phyloP scores from a whole-genome alignment of 2,797 vertebrate species.

The Kryptopterus vitreolus region DNA sequence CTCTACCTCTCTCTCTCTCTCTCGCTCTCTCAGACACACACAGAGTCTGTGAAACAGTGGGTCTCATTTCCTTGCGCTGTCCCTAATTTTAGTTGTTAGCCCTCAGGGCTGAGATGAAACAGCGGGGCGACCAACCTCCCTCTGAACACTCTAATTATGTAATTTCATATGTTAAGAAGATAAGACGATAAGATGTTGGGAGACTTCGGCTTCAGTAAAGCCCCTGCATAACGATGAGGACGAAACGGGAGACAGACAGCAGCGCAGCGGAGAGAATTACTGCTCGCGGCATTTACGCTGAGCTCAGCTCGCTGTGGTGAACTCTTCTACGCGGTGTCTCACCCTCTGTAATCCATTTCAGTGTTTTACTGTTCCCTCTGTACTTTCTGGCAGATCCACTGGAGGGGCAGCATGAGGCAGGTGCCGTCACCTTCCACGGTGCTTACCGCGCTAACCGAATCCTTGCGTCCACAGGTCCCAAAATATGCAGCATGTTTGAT shows the following conservation, averaged over 20 bases:
- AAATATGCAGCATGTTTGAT: not conserved
- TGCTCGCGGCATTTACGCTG: conserved; percentile 24
- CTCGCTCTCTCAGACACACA: not conserved
- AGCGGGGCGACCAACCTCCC: conserved; percentile 30
- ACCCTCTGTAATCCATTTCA: not conserved
- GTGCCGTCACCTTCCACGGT: conserved; percentile 6
- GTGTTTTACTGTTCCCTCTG: not conserved
- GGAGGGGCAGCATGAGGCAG: not conserved
- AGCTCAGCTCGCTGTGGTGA: conserved; percentile 26
- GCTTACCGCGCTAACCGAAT: not conserved
- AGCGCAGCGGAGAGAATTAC: conserved; percentile 13
- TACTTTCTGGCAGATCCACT: not conserved
- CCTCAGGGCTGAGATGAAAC: conserved; percentile 55
- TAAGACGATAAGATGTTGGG: conserved; percentile 44
- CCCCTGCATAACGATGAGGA: conserved; percentile 42
- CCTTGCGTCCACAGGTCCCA: not conserved
- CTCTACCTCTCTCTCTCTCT: not conserved
- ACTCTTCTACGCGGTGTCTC: conserved; percentile 10
- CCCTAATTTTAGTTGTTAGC: conserved; percentile 58
- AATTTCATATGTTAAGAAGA: conserved; percentile 63
- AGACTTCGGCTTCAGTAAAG: conserved; percentile 17
- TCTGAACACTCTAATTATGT: conserved; percentile 66
- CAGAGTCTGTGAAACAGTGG: not conserved
- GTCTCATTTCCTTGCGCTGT: conserved; percentile 14
- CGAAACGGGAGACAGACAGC: conserved; percentile 33